Conservation (phyloP, 2,888 invertebrate species). For the Atherix ibis region DNA sequence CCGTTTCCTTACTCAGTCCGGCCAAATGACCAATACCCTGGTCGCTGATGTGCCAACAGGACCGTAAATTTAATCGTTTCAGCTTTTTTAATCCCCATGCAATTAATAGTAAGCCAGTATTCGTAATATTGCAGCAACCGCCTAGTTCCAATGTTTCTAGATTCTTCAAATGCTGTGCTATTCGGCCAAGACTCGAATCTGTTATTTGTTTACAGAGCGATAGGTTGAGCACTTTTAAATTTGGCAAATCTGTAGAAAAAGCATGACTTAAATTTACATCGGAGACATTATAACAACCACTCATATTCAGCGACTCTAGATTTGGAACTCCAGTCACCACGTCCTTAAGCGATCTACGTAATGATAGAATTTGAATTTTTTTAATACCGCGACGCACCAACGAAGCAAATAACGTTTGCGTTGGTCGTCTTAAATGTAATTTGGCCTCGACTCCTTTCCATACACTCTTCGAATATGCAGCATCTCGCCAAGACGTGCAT, state of each 20-base stretch:
- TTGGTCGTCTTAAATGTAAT: slow-evolving; percentile 68
- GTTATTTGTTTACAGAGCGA: slow-evolving; percentile 90
- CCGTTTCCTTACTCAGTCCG: slow-evolving; percentile 47
- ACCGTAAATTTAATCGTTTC: slow-evolving; percentile 70
- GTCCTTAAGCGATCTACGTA: slow-evolving; percentile 67
- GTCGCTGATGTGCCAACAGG: slow-evolving; percentile 86
- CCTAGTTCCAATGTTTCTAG: slow-evolving; percentile 78
- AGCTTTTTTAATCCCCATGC: slow-evolving; percentile 78
- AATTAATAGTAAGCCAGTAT: slow-evolving; percentile 69
- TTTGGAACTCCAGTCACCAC: slow-evolving; percentile 74
- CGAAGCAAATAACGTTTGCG: slow-evolving; percentile 71
- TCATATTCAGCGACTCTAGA: slow-evolving; percentile 72
- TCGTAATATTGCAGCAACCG: slow-evolving; percentile 82
- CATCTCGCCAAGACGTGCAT: slow-evolving; percentile 78
- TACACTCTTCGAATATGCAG: slow-evolving; percentile 79
- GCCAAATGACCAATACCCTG: slow-evolving; percentile 77
- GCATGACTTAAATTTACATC: slow-evolving; percentile 73
- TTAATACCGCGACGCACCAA: slow-evolving; percentile 76
- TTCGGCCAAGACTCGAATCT: slow-evolving; percentile 72
- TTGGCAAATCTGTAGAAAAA: slow-evolving; percentile 58
- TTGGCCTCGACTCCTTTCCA: slow-evolving; percentile 91
- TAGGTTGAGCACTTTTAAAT: slow-evolving; percentile 66
- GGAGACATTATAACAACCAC: slow-evolving; percentile 86
- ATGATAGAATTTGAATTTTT: slow-evolving; percentile 74
- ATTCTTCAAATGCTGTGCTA: slow-evolving; percentile 71